Percentiles rank a stretch among this genome's conserved stretches.
phyloP scores from a whole-genome alignment of 2,797 vertebrate species.

The Sarcophilus harrisii region DNA sequence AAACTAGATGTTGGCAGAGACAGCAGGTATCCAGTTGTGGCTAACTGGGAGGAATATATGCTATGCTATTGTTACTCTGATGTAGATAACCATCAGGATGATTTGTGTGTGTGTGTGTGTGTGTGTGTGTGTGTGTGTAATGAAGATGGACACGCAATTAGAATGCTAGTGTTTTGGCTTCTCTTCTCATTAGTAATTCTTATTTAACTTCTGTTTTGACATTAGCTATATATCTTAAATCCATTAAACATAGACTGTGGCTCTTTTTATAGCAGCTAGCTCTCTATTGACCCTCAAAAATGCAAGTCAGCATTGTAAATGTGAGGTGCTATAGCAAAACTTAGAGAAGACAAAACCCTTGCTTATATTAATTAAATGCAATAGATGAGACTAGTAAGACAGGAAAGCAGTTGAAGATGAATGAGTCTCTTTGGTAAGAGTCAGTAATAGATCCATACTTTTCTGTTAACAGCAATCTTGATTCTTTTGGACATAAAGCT shows the following conservation, averaged over 20 bases:
- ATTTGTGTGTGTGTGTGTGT: neutral
- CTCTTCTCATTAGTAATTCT: conserved; percentile 23
- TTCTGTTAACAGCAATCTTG: conserved; percentile 27
- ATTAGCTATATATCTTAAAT: conserved; percentile 26
- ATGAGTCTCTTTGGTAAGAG: conserved; percentile 8
- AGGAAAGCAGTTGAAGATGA: conserved; percentile 31
- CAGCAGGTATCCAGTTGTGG: neutral
- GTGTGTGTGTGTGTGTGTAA: neutral
- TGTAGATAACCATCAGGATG: neutral
- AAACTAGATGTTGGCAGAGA: neutral
- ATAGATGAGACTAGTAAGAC: conserved; percentile 34
- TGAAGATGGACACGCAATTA: neutral
- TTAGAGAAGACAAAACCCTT: conserved; percentile 25
- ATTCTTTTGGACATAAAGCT: conserved; percentile 22
- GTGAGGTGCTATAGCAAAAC: conserved; percentile 34
- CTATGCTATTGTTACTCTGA: neutral
- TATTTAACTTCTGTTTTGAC: conserved; percentile 32
- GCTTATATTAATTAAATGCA: conserved; percentile 49
- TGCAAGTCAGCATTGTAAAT: conserved; percentile 22
- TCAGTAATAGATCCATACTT: conserved; percentile 1
- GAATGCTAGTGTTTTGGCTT: conserved; percentile 22
- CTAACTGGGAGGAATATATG: neutral
- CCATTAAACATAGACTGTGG: neutral
- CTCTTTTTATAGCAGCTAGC: neutral
- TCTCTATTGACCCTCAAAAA: conserved; percentile 20